These are phyloP conservation scores for Lithobates pipiens DNA, from an alignment of 2,797 vertebrate species.

Conservation along the genomic window DNA sequence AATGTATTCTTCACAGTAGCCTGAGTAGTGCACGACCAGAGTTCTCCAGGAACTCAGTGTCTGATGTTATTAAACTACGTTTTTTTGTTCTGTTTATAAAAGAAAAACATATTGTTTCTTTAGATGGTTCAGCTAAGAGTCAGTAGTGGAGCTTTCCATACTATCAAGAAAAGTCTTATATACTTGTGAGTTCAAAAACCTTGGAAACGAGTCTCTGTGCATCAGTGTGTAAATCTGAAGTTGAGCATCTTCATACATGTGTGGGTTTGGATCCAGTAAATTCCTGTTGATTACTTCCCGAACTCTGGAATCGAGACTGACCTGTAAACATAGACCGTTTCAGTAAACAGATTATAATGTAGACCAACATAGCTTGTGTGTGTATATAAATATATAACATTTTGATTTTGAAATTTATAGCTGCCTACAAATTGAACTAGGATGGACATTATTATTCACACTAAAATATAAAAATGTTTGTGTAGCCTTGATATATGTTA, in stretches of 20 bases:
- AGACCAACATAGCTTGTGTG: background rate
- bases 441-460: no score
- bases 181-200: constrained; percentile 98
- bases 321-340: constrained; percentile 75
- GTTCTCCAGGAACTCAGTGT: constrained; percentile 84
- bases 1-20: constrained; percentile 84
- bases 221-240: constrained; percentile 99
- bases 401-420: no score
- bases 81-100: constrained; percentile 61
- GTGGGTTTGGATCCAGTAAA: constrained; percentile 88
- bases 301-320: constrained; percentile 97
- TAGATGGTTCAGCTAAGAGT: constrained; percentile 83
- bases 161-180: constrained; percentile 95
- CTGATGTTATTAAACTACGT: constrained; percentile 80
- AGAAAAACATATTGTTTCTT: constrained; percentile 71
- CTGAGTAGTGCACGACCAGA: constrained; percentile 88
- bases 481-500: no score
- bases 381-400: no score
- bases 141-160: constrained; percentile 90
- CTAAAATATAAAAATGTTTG: no score
- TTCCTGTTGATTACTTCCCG: constrained; percentile 96
- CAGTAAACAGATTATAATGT: background rate
- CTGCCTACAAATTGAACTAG: no score
- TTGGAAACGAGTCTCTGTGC: constrained; percentile 98
- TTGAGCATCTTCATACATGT: constrained; percentile 98